phyloP scores from a whole-genome alignment of 2,797 vertebrate species.

The Sebastes trivittatus region DNA sequence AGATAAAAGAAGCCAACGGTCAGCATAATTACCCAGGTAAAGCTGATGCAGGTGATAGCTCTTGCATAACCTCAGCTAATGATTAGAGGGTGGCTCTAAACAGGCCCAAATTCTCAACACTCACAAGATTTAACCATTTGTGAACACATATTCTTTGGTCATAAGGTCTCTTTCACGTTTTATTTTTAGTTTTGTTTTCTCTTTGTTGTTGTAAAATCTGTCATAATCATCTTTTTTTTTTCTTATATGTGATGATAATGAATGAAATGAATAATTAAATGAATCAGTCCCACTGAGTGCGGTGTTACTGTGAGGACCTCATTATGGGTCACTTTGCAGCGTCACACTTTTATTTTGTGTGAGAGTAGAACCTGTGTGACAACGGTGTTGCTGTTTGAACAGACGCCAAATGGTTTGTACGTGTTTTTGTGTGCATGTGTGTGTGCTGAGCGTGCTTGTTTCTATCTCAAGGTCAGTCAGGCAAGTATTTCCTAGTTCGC shows the following conservation, averaged over 20 bases:
- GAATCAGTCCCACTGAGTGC: neutral
- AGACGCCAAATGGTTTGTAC: neutral
- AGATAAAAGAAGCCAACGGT: constrained; percentile 72
- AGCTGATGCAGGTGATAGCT: constrained; percentile 60
- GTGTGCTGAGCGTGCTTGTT: constrained; percentile 6
- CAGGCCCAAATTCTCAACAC: constrained; percentile 10
- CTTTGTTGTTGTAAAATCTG: neutral
- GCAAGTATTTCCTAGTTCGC: constrained; percentile 27
- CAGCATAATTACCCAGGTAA: constrained; percentile 65
- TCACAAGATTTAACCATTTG: neutral
- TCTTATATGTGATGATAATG: neutral
- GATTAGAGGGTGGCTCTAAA: constrained; percentile 55
- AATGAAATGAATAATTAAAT: neutral
- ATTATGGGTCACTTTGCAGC: neutral
- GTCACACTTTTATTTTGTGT: neutral
- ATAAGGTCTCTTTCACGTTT: neutral
- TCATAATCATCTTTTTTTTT: neutral
- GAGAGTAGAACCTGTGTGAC: neutral
- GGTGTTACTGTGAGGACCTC: neutral
- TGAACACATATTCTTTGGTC: neutral
- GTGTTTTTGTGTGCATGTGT: neutral
- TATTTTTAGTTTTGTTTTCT: neutral
- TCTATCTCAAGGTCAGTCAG: constrained; percentile 46
- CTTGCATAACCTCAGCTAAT: constrained; percentile 74
- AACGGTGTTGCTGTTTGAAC: neutral